A percentile compares a stretch with the other conserved stretches of the same genome.
These are phyloP conservation scores for Rhinogobio ventralis DNA, from an alignment of 2,797 vertebrate genomes.

Conservation along the genomic window DNA sequence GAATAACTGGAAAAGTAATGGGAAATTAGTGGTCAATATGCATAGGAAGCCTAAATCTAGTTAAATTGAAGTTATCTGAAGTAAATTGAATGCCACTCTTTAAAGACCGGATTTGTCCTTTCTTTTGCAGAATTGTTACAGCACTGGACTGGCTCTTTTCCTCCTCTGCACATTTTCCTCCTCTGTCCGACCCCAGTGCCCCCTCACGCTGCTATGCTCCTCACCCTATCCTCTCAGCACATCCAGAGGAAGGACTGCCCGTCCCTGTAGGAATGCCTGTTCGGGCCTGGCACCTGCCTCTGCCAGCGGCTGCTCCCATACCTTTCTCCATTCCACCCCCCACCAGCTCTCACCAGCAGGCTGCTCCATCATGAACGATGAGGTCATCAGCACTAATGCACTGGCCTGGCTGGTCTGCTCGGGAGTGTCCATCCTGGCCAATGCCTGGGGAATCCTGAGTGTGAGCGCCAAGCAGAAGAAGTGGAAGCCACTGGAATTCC, in stretches of 20 bases:
- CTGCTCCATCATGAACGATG: constrained; percentile 87
- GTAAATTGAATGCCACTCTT: no score
- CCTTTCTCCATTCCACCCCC: constrained; percentile 52
- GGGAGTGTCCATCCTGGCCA: constrained; percentile 89
- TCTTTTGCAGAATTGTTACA: background rate
- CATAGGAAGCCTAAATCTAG: background rate
- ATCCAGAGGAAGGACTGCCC: constrained; percentile 55
- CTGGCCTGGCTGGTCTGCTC: constrained; percentile 93
- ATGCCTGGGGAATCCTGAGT: constrained; percentile 93
- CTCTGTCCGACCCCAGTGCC: background rate
- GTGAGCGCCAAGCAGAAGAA: constrained; percentile 95
- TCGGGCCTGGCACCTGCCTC: constrained; percentile 68
- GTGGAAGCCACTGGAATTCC: constrained; percentile 94
- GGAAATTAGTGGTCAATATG: background rate
- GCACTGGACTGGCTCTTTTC: constrained; percentile 12
- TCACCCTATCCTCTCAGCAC: constrained; percentile 20
- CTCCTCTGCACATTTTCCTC: background rate
- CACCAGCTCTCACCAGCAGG: constrained; percentile 59
- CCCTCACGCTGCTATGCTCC: constrained; percentile 14
- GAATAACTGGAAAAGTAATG: background rate
- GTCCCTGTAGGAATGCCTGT: constrained; percentile 73
- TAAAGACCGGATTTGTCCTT: background rate
- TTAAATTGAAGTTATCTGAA: background rate
- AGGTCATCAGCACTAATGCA: constrained; percentile 86
- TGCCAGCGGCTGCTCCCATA: constrained; percentile 64